These are phyloP conservation scores for Nomia melanderi DNA, from an alignment of 1,140 invertebrate species.

Conservation along the genomic window DNA sequence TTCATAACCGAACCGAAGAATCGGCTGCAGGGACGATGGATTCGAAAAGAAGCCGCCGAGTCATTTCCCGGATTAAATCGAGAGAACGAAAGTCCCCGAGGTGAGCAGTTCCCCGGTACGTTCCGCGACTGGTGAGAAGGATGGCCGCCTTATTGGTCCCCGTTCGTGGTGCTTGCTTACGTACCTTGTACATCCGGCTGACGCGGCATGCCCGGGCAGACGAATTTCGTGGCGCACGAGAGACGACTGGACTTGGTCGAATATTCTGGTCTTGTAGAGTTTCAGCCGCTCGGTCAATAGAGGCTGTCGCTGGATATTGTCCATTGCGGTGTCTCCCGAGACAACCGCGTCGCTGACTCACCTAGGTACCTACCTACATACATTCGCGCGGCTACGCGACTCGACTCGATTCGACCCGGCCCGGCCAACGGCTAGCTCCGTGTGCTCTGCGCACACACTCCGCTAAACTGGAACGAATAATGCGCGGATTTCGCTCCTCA, in stretches of 20 bases:
- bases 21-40: background rate
- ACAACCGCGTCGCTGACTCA: slow-evolving; percentile 18
- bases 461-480: slow-evolving; percentile 50
- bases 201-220: background rate
- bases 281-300: slow-evolving; percentile 24
- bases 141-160: background rate
- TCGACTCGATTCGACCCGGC: background rate
- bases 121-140: background rate
- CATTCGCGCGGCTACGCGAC: background rate
- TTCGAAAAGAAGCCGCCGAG: background rate
- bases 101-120: background rate
- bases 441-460: slow-evolving; percentile 17
- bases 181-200: background rate
- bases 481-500: slow-evolving; percentile 47
- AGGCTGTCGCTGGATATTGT: slow-evolving; percentile 22
- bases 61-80: slow-evolving; percentile 7
- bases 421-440: background rate
- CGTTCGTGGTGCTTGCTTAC: no score
- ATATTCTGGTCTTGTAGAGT: slow-evolving; percentile 36
- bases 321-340: slow-evolving; percentile 24
- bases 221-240: background rate
- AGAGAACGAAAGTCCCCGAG: background rate
- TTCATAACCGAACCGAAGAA: background rate
- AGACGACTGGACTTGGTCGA: slow-evolving; percentile 31
- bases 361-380: background rate